These are phyloP conservation scores for Pelosia muscerda DNA, from an alignment of 2,888 invertebrate genomes.

Conservation along the genomic window DNA sequence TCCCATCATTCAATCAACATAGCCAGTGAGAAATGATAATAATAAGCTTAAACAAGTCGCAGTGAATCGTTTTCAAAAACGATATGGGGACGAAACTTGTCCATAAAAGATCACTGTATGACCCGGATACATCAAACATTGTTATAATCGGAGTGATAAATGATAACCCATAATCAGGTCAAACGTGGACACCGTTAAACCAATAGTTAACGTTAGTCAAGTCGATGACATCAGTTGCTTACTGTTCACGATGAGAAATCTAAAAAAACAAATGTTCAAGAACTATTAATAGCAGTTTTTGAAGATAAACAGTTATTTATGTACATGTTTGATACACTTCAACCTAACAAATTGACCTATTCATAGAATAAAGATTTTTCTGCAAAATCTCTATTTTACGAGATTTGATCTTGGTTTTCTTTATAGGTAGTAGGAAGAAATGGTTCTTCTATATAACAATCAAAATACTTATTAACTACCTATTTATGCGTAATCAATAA, in stretches of 20 bases:
- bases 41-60: background rate
- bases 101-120: background rate
- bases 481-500: no score
- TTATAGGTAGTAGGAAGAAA: no score
- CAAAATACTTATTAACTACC: no score
- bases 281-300: background rate
- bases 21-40: background rate
- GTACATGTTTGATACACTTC: no score
- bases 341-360: background rate
- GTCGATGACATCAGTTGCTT: background rate
- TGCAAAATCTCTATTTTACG: no score
- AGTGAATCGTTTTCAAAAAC: background rate
- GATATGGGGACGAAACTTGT: background rate
- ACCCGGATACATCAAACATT: background rate
- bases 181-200: conserved; percentile 3
- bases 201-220: background rate
- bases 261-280: background rate
- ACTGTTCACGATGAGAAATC: background rate
- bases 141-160: background rate
- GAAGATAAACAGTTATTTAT: background rate
- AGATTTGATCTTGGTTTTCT: no score
- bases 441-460: no score
- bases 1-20: background rate
- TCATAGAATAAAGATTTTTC: no score
- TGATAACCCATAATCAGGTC: conserved; percentile 2